Percentiles rank a stretch among this genome's conserved stretches.
These are phyloP conservation scores for Brachionus paranguensis DNA, from an alignment of 1,140 invertebrate species.

Conservation along the genomic window DNA sequence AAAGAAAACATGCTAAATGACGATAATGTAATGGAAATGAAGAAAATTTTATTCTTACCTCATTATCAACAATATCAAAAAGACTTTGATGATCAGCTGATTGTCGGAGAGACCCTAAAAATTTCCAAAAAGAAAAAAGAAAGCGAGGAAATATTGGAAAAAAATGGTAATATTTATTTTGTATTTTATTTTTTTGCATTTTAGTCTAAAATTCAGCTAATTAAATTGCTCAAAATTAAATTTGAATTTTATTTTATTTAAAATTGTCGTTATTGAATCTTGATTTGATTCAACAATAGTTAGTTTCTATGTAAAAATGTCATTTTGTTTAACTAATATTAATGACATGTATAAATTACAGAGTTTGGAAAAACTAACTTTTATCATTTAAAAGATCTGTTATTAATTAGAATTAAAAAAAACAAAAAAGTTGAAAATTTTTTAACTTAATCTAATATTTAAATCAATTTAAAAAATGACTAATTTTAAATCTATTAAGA, in stretches of 20 bases:
- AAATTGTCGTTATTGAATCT: no score
- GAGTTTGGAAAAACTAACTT: no score
- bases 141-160: conserved; percentile 57
- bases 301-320: no score
- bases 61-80: conserved; percentile 17
- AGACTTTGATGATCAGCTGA: not conserved
- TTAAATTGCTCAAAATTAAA: no score
- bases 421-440: no score
- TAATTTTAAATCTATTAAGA: not conserved
- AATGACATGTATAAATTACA: no score
- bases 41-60: not conserved
- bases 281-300: no score
- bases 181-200: no score
- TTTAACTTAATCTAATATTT: not conserved
- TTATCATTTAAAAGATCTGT: no score
- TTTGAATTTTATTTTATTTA: no score
- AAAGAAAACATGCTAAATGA: conserved; percentile 68
- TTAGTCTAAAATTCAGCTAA: not conserved
- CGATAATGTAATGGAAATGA: conserved; percentile 59
- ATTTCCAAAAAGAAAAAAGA: not conserved
- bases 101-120: not conserved
- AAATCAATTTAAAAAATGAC: not conserved
- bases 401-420: no score
- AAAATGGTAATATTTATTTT: conserved; percentile 67
- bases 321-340: no score